Evolutionary conservation across 2,113 vertebrate genomes (phyloP).

Genomic region (Dromaius novaehollandiae): DNA sequence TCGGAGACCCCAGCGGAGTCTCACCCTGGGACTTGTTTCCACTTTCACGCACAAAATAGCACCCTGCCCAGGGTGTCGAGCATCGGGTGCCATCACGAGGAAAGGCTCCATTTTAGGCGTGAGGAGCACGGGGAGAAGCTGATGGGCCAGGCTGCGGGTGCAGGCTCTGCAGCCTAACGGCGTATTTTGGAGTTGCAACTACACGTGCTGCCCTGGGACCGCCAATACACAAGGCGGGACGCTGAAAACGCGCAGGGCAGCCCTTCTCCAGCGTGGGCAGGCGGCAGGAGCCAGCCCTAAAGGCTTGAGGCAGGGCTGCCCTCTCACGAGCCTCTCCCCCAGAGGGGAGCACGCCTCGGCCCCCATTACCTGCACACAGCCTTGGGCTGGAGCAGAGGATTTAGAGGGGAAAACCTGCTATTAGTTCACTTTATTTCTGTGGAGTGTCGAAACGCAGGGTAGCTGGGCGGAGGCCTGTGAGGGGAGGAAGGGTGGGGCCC

Average conservation of each 20-base stretch:
- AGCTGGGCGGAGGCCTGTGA: neutral
- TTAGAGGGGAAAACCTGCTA: accelerated
- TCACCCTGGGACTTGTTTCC: neutral
- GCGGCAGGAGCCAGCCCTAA: neutral
- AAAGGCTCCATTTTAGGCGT: neutral
- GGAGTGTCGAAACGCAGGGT: accelerated
- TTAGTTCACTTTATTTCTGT: accelerated
- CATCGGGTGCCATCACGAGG: neutral
- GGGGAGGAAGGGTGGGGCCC: neutral
- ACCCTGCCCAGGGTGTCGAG: neutral
- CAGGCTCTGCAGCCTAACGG: neutral
- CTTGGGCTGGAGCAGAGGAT: neutral
- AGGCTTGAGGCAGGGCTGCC: neutral
- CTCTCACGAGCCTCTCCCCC: neutral
- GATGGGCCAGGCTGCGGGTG: accelerated
- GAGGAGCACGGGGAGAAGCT: neutral
- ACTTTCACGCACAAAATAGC: neutral
- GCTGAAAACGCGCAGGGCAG: neutral
- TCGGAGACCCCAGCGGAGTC: accelerated
- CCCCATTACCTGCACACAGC: accelerated
- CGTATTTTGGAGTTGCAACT: accelerated
- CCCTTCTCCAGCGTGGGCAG: neutral
- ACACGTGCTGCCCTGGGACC: neutral
- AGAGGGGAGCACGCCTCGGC: neutral
- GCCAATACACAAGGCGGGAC: accelerated